phyloP scores from a whole-genome alignment of 2,797 vertebrate genomes.

The Lycodopsis pacificus region DNA sequence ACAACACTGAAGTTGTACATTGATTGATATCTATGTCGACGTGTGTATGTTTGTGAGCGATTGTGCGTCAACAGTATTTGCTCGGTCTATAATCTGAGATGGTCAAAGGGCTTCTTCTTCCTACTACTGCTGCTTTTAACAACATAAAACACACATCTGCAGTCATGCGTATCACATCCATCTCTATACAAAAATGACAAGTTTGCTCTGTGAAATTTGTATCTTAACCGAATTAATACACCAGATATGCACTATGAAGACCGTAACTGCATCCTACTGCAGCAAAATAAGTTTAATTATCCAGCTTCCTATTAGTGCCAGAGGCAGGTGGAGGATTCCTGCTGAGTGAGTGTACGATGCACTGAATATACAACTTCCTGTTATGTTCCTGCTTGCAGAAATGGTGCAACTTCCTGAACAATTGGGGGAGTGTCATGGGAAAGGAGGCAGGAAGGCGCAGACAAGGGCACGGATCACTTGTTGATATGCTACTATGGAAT shows the following conservation, averaged over 20 bases:
- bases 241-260: neutral
- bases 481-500: conserved; percentile 14
- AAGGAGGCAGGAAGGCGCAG: conserved; percentile 1
- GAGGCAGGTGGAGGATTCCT: neutral
- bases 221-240: neutral
- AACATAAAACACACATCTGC: neutral
- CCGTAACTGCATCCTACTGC: neutral
- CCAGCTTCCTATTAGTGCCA: neutral
- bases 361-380: neutral
- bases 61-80: neutral
- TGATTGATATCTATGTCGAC: conserved; percentile 12
- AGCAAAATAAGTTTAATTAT: neutral
- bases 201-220: neutral
- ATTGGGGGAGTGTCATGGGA: conserved; percentile 12
- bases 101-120: conserved; percentile 24
- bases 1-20: neutral
- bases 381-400: conserved; percentile 16
- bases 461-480: neutral
- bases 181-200: neutral
- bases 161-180: neutral
- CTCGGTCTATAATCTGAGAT: conserved; percentile 1
- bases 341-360: neutral
- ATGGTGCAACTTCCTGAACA: conserved; percentile 27
- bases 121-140: neutral
- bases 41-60: neutral